A percentile compares a stretch with the other conserved stretches of the same genome.
phyloP scores from a whole-genome alignment of 2,888 invertebrate species.

The Ormyrus rosae region DNA sequence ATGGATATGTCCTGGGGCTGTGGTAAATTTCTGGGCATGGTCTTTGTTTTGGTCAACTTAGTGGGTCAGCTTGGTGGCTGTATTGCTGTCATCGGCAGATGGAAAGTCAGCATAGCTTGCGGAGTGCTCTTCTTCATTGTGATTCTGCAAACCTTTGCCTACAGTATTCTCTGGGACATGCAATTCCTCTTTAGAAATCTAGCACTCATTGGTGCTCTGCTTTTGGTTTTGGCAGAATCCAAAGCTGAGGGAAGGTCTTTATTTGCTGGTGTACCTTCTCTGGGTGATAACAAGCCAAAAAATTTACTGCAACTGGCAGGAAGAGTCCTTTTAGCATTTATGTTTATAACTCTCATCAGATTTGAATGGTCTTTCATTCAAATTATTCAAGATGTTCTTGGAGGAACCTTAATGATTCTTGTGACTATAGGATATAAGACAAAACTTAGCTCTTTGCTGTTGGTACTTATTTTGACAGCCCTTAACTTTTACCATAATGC shows the following conservation, averaged over 20 bases:
- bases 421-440: constrained; percentile 99
- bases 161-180: constrained; percentile 98
- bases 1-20: constrained; percentile 99
- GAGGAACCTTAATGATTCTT: constrained; percentile 94
- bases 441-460: constrained; percentile 95
- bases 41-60: constrained; percentile 97
- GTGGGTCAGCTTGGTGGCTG: constrained; percentile 97
- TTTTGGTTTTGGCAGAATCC: constrained; percentile 97
- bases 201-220: constrained; percentile 96
- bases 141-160: constrained; percentile 95
- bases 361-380: constrained; percentile 94
- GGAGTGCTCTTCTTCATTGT: constrained; percentile 97
- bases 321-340: constrained; percentile 95
- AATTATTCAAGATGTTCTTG: constrained; percentile 94
- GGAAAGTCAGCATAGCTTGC: constrained; percentile 93
- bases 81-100: constrained; percentile 94
- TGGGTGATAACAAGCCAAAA: constrained; percentile 97
- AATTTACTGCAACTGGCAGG: constrained; percentile 97
- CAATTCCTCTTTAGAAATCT: constrained; percentile 97
- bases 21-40: constrained; percentile 93
- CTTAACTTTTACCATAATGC: constrained; percentile 98
- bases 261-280: constrained; percentile 95
- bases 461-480: constrained; percentile 90
- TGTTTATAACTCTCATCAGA: constrained; percentile 97
- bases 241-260: constrained; percentile 94